Evolutionary conservation across 1,140 invertebrate genomes (phyloP), one percentile per base, ranked within the genome.

Genomic region (Anastatus disparis): DNA sequence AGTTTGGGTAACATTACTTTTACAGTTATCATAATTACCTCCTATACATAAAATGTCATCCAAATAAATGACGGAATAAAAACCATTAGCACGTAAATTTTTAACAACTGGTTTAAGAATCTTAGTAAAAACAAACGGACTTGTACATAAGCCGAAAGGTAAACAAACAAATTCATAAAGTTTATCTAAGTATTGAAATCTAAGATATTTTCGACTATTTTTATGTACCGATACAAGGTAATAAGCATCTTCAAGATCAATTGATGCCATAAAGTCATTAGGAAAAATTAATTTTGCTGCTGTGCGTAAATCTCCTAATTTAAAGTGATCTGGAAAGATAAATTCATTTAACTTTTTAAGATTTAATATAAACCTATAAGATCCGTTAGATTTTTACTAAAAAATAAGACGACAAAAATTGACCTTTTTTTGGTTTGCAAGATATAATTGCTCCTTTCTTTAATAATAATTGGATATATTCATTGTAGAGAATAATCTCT

Each of bases 81-180:
- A 38, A n/a, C 71, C 52, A 29, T 58, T 12, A 24, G 26, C 24
- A 27, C 64, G 24, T 24, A 72, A 62, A 27, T 13, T 13, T 31
- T 38, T 50, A 27, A 22, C 48, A 3, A 59, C 64, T 22, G 52
- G 52, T 67, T 72, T 74, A 26, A 74, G 10, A 2, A 70, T 13
- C 26, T 75, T 75, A 24, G 70, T 75, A 65, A 70, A 75, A 1
- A 72, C 15, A 26, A 59, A 53, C 13, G 67, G 73, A 1, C 35
- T 58, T 10, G 56, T 46, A n/a, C 10, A 66, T 27, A 74, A 44
- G 13, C 70, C 65, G 48, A 72, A 72, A 4, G 70, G 61, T 10
- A 70, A 22, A 20, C 68, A 70, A 50, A 52, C 42, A 15, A 74
- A 71, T 46, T 74, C 68, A 42, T 63, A 71, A 4, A 74, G 27